Conservation (phyloP, 92 coral and sea anemone species). For the Chrysogorgia sp. region DNA sequence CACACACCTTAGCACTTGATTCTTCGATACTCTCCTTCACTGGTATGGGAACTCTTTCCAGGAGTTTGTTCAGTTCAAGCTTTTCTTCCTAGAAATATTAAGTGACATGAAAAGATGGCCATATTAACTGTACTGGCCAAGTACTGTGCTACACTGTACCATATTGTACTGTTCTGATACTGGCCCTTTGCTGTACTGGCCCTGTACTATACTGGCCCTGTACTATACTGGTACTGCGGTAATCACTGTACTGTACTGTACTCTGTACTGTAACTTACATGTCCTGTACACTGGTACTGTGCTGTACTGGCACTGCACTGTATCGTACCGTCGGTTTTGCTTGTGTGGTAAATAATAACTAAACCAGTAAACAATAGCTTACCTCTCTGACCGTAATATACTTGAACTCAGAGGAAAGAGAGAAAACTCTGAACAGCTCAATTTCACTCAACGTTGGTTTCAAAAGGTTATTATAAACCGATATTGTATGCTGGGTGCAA, state of each 20-base stretch:
- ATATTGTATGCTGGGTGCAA: constrained; percentile 88
- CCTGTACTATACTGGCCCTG: no score
- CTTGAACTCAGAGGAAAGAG: constrained; percentile 91
- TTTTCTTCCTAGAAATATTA: constrained; percentile 77
- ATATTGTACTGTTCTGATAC: no score
- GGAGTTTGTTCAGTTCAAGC: constrained; percentile 79
- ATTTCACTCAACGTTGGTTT: constrained; percentile 97
- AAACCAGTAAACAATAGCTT: neutral
- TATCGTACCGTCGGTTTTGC: neutral
- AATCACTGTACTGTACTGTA: no score
- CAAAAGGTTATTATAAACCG: constrained; percentile 86
- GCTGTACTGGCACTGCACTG: no score
- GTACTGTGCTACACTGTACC: no score
- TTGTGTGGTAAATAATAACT: neutral
- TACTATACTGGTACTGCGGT: no score
- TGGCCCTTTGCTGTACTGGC: no score
- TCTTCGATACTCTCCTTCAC: constrained; percentile 99
- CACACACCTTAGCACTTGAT: constrained; percentile 90
- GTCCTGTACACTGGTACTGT: no score
- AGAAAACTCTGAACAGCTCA: constrained; percentile 92
- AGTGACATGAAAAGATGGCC: no score
- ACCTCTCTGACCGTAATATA: constrained; percentile 97
- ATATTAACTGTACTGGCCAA: no score
- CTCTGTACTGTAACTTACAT: no score
- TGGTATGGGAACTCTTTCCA: constrained; percentile 97